Base-by-base conservation (phyloP, 2,113 vertebrate species). In the Eulemur rufifrons region DNA sequence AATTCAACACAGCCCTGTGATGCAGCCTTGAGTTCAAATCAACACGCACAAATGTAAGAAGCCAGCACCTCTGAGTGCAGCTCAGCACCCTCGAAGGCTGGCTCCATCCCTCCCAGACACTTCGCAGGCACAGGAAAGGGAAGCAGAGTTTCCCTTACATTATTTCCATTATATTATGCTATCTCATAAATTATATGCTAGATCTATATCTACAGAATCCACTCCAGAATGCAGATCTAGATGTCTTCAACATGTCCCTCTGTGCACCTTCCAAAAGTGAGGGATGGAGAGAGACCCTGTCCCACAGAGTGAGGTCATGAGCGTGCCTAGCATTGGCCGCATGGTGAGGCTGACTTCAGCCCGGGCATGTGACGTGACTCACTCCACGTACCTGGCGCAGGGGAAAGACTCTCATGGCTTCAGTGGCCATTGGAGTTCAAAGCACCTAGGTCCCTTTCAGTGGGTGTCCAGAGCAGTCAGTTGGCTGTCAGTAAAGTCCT, bases 271-370 rank as follows among this genome's bases (percentile, higher is more conserved):
- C 37, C 2, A 13, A 34, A 86, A 78, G 17, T 21, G 18, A 29
- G 7, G 0, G 39, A 68, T 13, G 9, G 52, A 54, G 27, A 39
- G 52, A 47, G 27, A 39, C 18, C 3, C 39, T 20, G 8, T 29
- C 18, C 1, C 0, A 1, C 2, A 45, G 10, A 21, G 25, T 6
- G 13, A 74, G 23, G 29, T 56, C 13, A 39, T 2, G 15, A 59
- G 21, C 10, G 0, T 17, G 34, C 14, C 47, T 42, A 17, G 45
- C 37, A 76, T 6, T 1, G 0, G 32, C 14, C 8, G 0, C 1
- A 0, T 3, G 4, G 5, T 18, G 42, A n/a, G n/a, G 15, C 45
- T 61, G 5, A 32, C 42, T 12, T 66, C 6, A 20, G 37, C 37
- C 91, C 18, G 66, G 5, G 0, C 21, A 2, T 10, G 23, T n/a